A percentile compares a stretch with the other conserved stretches of the same genome.
Evolutionary conservation across 2,888 invertebrate genomes (phyloP).

Genomic region (Formica aserva): DNA sequence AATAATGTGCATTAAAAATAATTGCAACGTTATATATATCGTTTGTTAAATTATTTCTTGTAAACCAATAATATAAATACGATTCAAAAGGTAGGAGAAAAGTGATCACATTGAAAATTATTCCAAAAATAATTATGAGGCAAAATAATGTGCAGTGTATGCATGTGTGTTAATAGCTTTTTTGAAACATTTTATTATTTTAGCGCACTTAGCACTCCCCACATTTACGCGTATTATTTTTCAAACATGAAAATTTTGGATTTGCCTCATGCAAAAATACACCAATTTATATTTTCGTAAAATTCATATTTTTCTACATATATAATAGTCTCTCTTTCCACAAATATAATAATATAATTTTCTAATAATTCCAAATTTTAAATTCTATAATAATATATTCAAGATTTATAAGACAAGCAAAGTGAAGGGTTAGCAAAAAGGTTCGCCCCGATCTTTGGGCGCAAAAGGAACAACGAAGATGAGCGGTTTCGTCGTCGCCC

Average conservation of each 20-base stretch:
- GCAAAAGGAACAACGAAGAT: conserved; percentile 22
- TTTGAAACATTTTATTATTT: conserved; percentile 1
- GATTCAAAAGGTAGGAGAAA: not conserved
- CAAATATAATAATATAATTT: not conserved
- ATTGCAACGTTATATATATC: not conserved
- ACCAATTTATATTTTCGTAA: not conserved
- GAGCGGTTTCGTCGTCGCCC: conserved; percentile 65
- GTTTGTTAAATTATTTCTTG: not conserved
- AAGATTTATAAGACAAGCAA: not conserved
- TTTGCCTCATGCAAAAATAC: conserved; percentile 6
- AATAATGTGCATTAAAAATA: conserved; percentile 45
- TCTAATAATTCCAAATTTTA: not conserved
- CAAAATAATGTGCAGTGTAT: not conserved
- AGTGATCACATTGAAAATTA: not conserved
- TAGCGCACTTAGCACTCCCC: not conserved
- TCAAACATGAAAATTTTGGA: conserved; percentile 16
- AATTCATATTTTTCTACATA: conserved; percentile 17
- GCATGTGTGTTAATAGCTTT: not conserved
- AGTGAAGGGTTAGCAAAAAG: conserved; percentile 62
- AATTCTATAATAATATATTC: not conserved
- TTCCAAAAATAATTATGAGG: not conserved
- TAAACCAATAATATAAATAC: not conserved
- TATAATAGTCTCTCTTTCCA: not conserved
- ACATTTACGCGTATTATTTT: conserved; percentile 21
- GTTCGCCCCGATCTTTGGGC: conserved; percentile 17